These are phyloP conservation scores for Cordilura impudica DNA, from an alignment of 2,888 invertebrate species.

Conservation along the genomic window DNA sequence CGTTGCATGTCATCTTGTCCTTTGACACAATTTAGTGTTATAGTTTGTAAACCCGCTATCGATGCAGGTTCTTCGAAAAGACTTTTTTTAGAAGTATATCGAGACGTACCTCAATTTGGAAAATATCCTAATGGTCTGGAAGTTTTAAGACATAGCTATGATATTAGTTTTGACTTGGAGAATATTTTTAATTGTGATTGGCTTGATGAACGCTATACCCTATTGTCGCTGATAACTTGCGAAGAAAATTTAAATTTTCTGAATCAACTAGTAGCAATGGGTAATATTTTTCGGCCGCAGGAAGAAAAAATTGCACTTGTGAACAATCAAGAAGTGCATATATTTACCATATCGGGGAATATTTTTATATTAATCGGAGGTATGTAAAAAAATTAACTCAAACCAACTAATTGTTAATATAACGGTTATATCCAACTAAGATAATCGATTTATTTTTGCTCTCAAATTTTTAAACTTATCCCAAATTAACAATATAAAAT, in stretches of 20 bases:
- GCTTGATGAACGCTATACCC: constrained; percentile 69
- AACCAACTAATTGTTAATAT: neutral
- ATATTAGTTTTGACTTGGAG: constrained; percentile 73
- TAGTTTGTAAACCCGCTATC: constrained; percentile 57
- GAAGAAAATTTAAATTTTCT: constrained; percentile 67
- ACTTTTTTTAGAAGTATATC: constrained; percentile 70
- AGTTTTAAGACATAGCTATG: constrained; percentile 67
- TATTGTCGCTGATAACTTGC: constrained; percentile 67
- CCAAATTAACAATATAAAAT: constrained; percentile 46
- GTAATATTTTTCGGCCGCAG: constrained; percentile 64
- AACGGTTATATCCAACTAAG: neutral
- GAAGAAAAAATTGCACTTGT: constrained; percentile 53
- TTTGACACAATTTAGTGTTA: constrained; percentile 71
- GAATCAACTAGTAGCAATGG: constrained; percentile 56
- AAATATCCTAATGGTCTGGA: constrained; percentile 61
- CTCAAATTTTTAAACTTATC: neutral
- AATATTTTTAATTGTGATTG: constrained; percentile 73
- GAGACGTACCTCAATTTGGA: constrained; percentile 70
- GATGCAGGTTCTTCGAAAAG: neutral
- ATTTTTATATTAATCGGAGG: constrained; percentile 69
- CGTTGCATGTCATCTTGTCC: constrained; percentile 68
- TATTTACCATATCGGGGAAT: constrained; percentile 73
- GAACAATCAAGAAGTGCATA: constrained; percentile 66
- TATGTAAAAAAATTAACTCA: neutral
- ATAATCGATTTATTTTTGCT: neutral